Evolutionary conservation across 37 sponge, comb jelly and placozoan genomes (phyloP).

Genomic region (Trichoplax adhaerens): DNA sequence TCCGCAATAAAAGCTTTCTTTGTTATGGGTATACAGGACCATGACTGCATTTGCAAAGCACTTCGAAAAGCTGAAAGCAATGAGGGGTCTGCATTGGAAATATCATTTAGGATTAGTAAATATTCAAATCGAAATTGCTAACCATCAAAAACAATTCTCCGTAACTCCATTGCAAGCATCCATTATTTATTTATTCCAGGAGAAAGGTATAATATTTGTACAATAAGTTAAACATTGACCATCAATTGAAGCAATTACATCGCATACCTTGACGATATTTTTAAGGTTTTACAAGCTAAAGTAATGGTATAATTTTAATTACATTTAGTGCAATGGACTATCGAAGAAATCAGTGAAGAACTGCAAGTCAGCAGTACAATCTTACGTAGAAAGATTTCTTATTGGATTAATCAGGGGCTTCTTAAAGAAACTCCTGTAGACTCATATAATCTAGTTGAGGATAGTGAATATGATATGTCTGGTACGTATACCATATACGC

Average conservation of each 20-base stretch:
- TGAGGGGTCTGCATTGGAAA: conserved; percentile 79
- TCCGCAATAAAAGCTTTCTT: conserved; percentile 1
- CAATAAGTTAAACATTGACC: conserved; percentile 4
- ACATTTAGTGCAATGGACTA: conserved; percentile 37
- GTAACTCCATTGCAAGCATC: conserved; percentile 77
- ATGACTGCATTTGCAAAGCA: conserved; percentile 23
- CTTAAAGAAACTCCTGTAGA: conserved; percentile 38
- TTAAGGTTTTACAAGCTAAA: neutral
- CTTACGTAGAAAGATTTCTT: conserved; percentile 45
- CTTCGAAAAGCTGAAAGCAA: conserved; percentile 45
- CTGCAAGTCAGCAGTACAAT: conserved; percentile 27
- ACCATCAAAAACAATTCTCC: conserved; percentile 24
- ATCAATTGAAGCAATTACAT: conserved; percentile 7
- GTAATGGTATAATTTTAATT: neutral
- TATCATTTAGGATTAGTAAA: conserved; percentile 53
- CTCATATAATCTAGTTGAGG: conserved; percentile 39
- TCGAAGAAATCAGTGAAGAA: conserved; percentile 27
- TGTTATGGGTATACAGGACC: conserved; percentile 18
- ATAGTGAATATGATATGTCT: neutral
- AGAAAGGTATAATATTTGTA: conserved; percentile 28
- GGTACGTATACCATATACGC: too few relatives aligned
- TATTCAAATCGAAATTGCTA: conserved; percentile 54
- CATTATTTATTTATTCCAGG: conserved; percentile 55
- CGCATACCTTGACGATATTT: neutral
- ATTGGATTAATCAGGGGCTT: conserved; percentile 71